phyloP scores from a whole-genome alignment of 2,888 invertebrate species.

The Cabera pusaria region DNA sequence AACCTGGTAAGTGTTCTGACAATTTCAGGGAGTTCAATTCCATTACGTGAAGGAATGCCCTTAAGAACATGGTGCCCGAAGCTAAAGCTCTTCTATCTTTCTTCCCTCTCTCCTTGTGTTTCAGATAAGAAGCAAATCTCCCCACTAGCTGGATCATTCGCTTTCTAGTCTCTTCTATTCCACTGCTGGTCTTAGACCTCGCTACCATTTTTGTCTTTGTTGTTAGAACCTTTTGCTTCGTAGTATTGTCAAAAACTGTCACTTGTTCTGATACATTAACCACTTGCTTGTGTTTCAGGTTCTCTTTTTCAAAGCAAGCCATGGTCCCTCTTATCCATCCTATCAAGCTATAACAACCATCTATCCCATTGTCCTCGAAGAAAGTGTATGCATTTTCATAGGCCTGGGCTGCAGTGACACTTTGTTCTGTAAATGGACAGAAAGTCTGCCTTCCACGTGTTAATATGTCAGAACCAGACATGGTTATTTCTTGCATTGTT shows the following conservation, averaged over 20 bases:
- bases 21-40: slow-evolving; percentile 17
- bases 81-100: slow-evolving; percentile 27
- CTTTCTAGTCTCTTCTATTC: too few relatives aligned
- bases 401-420: slow-evolving; percentile 21
- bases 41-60: slow-evolving; percentile 15
- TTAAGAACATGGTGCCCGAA: slow-evolving; percentile 13
- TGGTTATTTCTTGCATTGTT: slow-evolving; percentile 3
- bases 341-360: slow-evolving; percentile 9
- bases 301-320: too few relatives aligned
- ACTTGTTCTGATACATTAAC: too few relatives aligned
- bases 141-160: background rate
- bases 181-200: too few relatives aligned
- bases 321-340: too few relatives aligned
- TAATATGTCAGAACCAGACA: slow-evolving; percentile 12
- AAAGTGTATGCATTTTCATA: slow-evolving; percentile 16
- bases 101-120: slow-evolving; percentile 22
- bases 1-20: slow-evolving; percentile 19
- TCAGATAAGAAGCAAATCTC: background rate
- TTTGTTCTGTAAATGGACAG: slow-evolving; percentile 19
- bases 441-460: slow-evolving; percentile 16
- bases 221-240: too few relatives aligned
- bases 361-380: slow-evolving; percentile 5
- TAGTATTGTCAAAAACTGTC: too few relatives aligned
- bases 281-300: too few relatives aligned
- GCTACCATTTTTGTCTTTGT: too few relatives aligned